A percentile compares a stretch with the other conserved stretches of the same genome.
These are phyloP conservation scores for Troides oblongomaculatus DNA, from an alignment of 2,888 invertebrate species.

Conservation along the genomic window DNA sequence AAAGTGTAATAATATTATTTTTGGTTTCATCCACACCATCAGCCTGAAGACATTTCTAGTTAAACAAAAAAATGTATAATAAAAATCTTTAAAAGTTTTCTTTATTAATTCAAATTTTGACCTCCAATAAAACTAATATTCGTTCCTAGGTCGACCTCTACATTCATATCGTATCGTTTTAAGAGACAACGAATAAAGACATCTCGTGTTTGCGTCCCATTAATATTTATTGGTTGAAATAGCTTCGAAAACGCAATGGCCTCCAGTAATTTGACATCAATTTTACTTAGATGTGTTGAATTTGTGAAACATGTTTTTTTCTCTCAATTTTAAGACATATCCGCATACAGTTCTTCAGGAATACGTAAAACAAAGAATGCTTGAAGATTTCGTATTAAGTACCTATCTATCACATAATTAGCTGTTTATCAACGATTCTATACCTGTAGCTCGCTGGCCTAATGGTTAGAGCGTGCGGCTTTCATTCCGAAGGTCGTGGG, in stretches of 20 bases:
- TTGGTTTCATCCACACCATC: too few relatives aligned
- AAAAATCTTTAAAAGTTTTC: neutral
- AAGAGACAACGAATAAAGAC: constrained; percentile 42
- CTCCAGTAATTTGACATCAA: constrained; percentile 52
- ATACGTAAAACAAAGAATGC: neutral
- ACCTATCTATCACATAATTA: neutral
- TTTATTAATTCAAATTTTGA: constrained; percentile 23
- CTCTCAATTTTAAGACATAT: neutral
- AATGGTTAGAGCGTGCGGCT: too few relatives aligned
- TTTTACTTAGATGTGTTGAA: constrained; percentile 39
- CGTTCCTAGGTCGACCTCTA: constrained; percentile 35
- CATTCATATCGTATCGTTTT: constrained; percentile 30
- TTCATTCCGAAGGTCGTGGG: too few relatives aligned
- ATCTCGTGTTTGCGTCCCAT: constrained; percentile 50
- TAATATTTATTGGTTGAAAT: constrained; percentile 61
- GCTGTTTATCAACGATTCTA: neutral
- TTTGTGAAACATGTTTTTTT: constrained; percentile 28
- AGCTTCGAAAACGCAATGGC: constrained; percentile 46
- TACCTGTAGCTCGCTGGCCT: neutral
- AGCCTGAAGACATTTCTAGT: too few relatives aligned
- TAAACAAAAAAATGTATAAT: neutral
- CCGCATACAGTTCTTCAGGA: neutral
- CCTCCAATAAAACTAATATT: constrained; percentile 38
- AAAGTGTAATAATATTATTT: too few relatives aligned
- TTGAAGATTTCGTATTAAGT: neutral